A percentile compares a stretch with the other conserved stretches of the same genome.
Conservation (phyloP, 2,888 invertebrate genomes). For the Cepaea hortensis region DNA sequence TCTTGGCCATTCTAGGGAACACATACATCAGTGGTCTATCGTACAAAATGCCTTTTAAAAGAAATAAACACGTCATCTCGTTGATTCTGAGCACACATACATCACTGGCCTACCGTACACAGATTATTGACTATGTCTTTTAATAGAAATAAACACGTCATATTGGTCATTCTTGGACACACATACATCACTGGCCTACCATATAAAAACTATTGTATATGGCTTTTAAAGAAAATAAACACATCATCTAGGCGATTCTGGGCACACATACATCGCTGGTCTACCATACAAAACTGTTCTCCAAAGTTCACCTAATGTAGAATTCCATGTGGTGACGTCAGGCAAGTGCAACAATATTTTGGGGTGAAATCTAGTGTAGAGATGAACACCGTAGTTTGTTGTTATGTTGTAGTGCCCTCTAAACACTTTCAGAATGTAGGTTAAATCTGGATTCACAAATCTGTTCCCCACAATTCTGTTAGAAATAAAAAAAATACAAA, state of each 20-base stretch:
- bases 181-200: no score
- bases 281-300: slow-evolving; percentile 8
- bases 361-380: slow-evolving; percentile 17
- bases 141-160: no score
- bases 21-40: no score
- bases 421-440: slow-evolving; percentile 10
- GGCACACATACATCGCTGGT: background rate
- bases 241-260: background rate
- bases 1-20: no score
- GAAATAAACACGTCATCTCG: no score
- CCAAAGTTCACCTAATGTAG: slow-evolving; percentile 29
- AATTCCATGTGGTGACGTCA: background rate
- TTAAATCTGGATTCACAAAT: slow-evolving; percentile 34
- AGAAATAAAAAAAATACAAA: background rate
- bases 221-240: no score
- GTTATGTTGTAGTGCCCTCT: slow-evolving; percentile 21
- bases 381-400: slow-evolving; percentile 28
- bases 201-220: no score
- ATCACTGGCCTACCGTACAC: no score
- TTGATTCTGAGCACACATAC: no score
- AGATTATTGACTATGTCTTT: no score
- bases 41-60: no score
- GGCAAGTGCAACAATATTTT: slow-evolving; percentile 3
- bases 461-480: slow-evolving; percentile 29
- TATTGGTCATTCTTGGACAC: no score